Evolutionary conservation across 2,797 vertebrate genomes (phyloP), one percentile per base, ranked within the genome.

Genomic region (Oreochromis grahami): DNA sequence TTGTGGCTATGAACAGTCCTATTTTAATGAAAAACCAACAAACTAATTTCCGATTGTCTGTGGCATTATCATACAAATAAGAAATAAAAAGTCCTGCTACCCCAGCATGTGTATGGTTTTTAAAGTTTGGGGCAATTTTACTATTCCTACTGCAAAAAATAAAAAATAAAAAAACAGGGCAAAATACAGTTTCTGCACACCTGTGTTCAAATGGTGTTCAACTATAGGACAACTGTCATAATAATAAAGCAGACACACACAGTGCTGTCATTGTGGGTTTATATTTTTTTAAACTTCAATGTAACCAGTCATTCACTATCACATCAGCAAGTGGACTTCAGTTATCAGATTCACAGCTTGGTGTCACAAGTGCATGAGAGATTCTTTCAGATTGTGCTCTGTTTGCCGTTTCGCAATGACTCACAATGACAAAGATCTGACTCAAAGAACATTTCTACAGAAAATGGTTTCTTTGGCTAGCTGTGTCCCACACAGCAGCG

Each of bases 281-380:
- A 79, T 91, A 81, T 91, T 45, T 83, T 53, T 65, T 79, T 26
- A 65, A 79, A 86, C 21, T 50, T 89, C 76, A 91, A 77, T 56
- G 45, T 76, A 72, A 79, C 70, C 45, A 86, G 77, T 29, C 78
- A 58, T 48, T 79, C 45, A 74, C 80, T 63, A 34, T 76, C 76
- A 84, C 68, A 77, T 84, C 81, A 82, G 70, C 84, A 86, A 88
- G 89, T 90, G 91, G 76, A 87, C 85, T 88, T 84, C 80, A 89
- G 36, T 86, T 85, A 85, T 84, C 81, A 87, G 70, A 88, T 92
- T 94, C 93, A 95, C 91, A 94, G 93, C 84, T 93, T 91, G 43
- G 41, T 76, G 74, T 78, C 80, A 85, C 38, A 72, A 74, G 53
- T 81, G 76, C 68, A 24, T 32, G 65, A 86, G 29, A 76, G 21